Evolutionary conservation across 2,888 invertebrate genomes (phyloP).

Genomic region (Dugesia japonica): DNA sequence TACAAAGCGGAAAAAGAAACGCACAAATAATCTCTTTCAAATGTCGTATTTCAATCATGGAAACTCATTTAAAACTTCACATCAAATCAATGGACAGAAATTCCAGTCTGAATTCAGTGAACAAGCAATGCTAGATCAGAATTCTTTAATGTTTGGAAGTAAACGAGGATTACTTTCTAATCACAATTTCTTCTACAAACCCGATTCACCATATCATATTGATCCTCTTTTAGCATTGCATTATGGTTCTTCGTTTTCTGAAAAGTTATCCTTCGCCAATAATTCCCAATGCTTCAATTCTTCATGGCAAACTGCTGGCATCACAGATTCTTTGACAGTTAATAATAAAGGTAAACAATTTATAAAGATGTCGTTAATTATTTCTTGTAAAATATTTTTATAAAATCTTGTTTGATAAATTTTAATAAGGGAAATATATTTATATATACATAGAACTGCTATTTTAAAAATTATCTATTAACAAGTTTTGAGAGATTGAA

Average conservation of each 20-base stretch:
- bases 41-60: not conserved
- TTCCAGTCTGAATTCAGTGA: not conserved
- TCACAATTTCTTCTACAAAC: not conserved
- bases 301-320: not conserved
- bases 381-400: too few species aligned
- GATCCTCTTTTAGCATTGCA: not conserved
- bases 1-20: constrained; percentile 93
- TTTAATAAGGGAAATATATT: too few species aligned
- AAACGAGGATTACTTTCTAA: not conserved
- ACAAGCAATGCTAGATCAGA: not conserved
- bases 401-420: too few species aligned
- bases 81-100: not conserved
- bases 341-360: too few species aligned
- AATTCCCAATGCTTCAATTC: not conserved
- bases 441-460: too few species aligned
- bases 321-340: not conserved
- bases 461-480: too few species aligned
- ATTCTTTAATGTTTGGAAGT: not conserved
- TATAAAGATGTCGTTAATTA: too few species aligned
- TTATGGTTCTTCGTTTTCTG: not conserved
- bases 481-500: too few species aligned
- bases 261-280: not conserved
- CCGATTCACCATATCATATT: not conserved
- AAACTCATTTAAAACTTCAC: not conserved
- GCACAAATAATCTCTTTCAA: constrained; percentile 48